Conservation (phyloP, 1,140 invertebrate species). For the Colletes gigas region DNA sequence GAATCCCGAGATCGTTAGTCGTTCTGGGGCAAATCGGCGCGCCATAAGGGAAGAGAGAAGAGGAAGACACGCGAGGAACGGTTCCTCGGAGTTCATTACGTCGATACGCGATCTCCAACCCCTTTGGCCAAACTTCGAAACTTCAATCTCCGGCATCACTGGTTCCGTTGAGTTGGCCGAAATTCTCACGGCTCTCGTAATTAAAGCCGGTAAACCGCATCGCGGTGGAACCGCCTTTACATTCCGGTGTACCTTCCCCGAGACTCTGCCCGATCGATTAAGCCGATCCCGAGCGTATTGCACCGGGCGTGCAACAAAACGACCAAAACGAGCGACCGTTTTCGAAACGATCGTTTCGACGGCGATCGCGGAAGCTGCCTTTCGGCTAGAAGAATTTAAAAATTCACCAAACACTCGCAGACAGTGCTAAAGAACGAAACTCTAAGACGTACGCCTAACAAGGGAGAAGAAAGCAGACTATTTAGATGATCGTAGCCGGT, state of each 20-base stretch:
- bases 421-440: too few species aligned
- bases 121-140: slow-evolving; percentile 38
- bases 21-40: not conserved
- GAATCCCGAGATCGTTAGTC: too few species aligned
- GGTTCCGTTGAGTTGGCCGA: slow-evolving; percentile 44
- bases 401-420: too few species aligned
- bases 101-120: slow-evolving; percentile 58
- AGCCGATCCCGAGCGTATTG: slow-evolving; percentile 41
- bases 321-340: not conserved
- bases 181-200: slow-evolving; percentile 65
- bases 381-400: not conserved
- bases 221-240: slow-evolving; percentile 52
- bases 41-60: not conserved
- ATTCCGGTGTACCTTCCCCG: slow-evolving; percentile 39
- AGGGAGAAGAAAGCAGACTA: too few species aligned
- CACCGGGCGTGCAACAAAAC: slow-evolving; percentile 18
- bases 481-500: too few species aligned
- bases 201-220: slow-evolving; percentile 56
- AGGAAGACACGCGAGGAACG: not conserved
- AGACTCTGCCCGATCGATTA: slow-evolving; percentile 59
- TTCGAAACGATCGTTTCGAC: not conserved
- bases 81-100: slow-evolving; percentile 52
- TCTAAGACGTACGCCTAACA: too few species aligned
- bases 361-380: not conserved
- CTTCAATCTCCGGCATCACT: slow-evolving; percentile 50